Evolutionary conservation across 2,797 vertebrate genomes (phyloP).

Genomic region (Chelon labrosus): DNA sequence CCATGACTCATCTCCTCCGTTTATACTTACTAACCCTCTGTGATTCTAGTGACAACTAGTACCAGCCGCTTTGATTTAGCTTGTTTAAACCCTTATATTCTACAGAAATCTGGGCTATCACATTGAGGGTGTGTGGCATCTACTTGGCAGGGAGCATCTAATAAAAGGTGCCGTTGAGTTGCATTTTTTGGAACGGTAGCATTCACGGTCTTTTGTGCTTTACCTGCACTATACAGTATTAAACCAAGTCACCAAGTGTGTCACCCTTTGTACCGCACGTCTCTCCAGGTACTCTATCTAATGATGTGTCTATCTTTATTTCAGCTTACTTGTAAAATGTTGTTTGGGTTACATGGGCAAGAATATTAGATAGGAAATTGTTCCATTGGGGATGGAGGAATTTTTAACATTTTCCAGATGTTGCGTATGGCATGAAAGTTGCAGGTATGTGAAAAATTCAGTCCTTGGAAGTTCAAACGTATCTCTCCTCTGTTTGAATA

Average conservation of each 20-base stretch:
- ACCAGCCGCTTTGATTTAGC: no score
- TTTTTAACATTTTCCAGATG: neutral
- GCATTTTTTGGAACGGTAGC: no score
- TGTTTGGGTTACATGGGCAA: neutral
- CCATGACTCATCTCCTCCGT: neutral
- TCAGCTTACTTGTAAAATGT: neutral
- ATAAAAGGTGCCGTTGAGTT: no score
- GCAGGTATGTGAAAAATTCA: neutral
- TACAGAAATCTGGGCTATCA: no score
- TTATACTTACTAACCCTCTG: neutral
- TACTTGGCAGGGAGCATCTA: no score
- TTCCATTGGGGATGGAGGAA: neutral
- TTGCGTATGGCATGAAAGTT: neutral
- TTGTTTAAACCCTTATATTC: no score
- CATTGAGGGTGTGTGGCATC: no score
- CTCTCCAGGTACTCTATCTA: neutral
- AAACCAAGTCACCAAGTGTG: neutral
- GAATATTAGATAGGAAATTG: neutral
- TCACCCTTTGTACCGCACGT: neutral
- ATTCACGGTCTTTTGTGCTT: no score
- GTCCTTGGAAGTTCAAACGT: neutral
- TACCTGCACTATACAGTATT: no score
- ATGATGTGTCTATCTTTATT: neutral
- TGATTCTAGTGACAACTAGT: no score
- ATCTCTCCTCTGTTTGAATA: neutral